phyloP scores from a whole-genome alignment of 2,113 vertebrate genomes.

The Uria lomvia region DNA sequence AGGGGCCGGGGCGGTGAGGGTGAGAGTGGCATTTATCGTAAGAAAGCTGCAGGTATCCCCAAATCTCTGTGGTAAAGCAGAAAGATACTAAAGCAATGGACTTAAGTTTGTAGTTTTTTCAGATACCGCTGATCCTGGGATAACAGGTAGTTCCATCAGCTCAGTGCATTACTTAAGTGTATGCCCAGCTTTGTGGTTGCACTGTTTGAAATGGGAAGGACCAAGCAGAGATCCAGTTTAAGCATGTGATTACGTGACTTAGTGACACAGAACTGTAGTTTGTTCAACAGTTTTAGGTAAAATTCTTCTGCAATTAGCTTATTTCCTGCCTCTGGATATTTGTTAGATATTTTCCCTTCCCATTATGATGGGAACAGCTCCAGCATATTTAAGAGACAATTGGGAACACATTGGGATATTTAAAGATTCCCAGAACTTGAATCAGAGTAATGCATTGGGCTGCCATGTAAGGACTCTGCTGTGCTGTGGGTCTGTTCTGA shows the following conservation, averaged over 20 bases:
- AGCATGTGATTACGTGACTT: neutral
- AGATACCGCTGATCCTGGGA: neutral
- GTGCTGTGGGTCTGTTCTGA: neutral
- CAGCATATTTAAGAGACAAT: constrained; percentile 18
- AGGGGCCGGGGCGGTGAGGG: neutral
- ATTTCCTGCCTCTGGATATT: constrained; percentile 14
- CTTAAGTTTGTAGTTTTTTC: neutral
- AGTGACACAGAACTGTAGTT: constrained; percentile 4
- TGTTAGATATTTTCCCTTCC: constrained; percentile 36
- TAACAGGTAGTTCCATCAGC: neutral
- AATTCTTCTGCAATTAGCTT: constrained; percentile 48
- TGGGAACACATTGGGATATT: neutral
- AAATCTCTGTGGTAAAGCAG: neutral
- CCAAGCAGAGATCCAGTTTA: neutral
- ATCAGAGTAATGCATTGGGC: neutral
- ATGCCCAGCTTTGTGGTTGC: neutral
- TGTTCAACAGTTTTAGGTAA: constrained; percentile 20
- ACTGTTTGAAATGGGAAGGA: neutral
- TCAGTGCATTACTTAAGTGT: neutral
- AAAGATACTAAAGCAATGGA: neutral
- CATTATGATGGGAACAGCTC: neutral
- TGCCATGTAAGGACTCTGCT: neutral
- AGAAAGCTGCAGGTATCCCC: neutral
- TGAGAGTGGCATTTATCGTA: neutral
- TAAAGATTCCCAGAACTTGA: constrained; percentile 28